phyloP scores from a whole-genome alignment of 2,888 invertebrate genomes.

The Euzetes globulus region DNA sequence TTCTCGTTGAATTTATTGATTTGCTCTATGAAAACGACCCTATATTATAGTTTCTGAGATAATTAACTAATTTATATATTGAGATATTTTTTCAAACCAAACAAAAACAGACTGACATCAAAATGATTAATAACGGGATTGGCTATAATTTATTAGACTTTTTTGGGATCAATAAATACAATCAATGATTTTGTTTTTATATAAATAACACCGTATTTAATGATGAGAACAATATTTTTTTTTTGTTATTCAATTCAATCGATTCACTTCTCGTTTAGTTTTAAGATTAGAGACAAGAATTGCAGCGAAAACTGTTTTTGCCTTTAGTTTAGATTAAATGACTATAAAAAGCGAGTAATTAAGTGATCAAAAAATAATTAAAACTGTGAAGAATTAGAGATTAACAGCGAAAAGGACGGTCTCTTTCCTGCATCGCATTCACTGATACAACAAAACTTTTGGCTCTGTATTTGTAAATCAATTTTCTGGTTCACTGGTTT shows the following conservation, averaged over 20 bases:
- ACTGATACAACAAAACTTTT: too few relatives aligned
- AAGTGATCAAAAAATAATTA: constrained; percentile 6
- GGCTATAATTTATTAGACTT: not conserved
- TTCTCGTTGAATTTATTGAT: too few relatives aligned
- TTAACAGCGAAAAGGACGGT: not conserved
- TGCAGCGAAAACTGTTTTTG: not conserved
- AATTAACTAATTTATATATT: too few relatives aligned
- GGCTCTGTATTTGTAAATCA: too few relatives aligned
- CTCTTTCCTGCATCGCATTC: not conserved
- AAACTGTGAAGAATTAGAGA: not conserved
- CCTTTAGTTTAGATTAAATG: not conserved
- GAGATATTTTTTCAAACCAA: not conserved
- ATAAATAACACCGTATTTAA: not conserved
- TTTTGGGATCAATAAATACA: not conserved
- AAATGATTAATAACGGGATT: not conserved
- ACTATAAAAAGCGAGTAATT: not conserved
- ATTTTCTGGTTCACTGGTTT: too few relatives aligned
- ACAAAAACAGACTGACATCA: not conserved
- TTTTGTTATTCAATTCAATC: not conserved
- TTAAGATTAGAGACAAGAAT: not conserved
- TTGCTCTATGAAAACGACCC: too few relatives aligned
- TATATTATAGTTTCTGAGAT: too few relatives aligned
- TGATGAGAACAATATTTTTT: not conserved
- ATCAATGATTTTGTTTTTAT: not conserved
- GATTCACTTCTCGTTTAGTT: not conserved